These are phyloP conservation scores for Mamestra brassicae DNA, from an alignment of 2,888 invertebrate genomes.

Conservation along the genomic window DNA sequence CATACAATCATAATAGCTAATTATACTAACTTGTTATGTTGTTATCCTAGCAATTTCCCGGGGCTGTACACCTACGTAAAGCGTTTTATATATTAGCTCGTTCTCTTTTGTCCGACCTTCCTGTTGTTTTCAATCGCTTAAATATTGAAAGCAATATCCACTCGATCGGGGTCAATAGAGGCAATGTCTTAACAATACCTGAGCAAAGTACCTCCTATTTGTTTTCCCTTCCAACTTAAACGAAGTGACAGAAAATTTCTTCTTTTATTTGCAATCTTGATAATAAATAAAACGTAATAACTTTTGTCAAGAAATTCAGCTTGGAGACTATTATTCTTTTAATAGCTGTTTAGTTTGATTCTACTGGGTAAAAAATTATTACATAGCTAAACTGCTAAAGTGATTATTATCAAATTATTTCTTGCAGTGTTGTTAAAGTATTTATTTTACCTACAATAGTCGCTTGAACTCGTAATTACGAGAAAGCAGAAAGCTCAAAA, in stretches of 20 bases:
- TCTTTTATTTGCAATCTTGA: background rate
- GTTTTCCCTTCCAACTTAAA: background rate
- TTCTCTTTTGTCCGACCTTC: background rate
- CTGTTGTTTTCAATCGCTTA: background rate
- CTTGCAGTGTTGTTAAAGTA: background rate
- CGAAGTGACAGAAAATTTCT: background rate
- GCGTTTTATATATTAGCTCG: background rate
- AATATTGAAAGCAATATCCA: slow-evolving; percentile 4
- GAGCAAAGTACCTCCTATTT: slow-evolving; percentile 1
- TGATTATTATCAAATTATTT: background rate
- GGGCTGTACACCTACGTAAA: background rate
- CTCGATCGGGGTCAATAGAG: background rate
- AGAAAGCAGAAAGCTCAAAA: too few species aligned
- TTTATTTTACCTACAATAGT: background rate
- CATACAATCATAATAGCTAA: background rate
- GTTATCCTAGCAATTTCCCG: background rate
- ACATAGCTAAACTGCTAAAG: background rate
- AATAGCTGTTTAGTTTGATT: background rate
- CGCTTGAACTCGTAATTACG: background rate
- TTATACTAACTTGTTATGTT: background rate
- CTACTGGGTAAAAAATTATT: background rate
- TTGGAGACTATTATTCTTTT: background rate
- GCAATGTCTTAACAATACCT: slow-evolving; percentile 6
- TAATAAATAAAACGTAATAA: background rate
- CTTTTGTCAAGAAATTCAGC: background rate